phyloP scores from a whole-genome alignment of 2,888 invertebrate species.

The Watsonalla cultraria region DNA sequence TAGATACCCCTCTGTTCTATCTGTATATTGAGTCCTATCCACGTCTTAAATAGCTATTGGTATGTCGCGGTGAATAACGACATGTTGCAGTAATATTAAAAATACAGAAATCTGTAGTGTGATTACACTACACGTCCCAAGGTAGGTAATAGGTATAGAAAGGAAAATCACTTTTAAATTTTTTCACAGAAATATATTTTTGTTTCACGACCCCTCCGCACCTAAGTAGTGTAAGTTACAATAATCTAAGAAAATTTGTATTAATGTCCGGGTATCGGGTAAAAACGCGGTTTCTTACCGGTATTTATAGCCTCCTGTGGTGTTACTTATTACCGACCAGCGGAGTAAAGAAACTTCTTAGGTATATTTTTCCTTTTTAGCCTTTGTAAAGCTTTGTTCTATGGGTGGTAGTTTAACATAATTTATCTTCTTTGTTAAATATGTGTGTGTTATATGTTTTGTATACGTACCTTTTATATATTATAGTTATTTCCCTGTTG shows the following conservation, averaged over 20 bases:
- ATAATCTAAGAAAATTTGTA: slow-evolving; percentile 50
- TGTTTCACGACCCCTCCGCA: slow-evolving; percentile 4
- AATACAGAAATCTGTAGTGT: no score
- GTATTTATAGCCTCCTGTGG: slow-evolving; percentile 45
- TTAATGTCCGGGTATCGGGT: slow-evolving; percentile 47
- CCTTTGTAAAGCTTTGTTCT: slow-evolving; percentile 39
- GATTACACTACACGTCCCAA: no score
- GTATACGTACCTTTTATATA: no score
- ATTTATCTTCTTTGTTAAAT: slow-evolving; percentile 17
- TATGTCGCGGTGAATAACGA: no score
- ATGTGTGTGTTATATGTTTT: slow-evolving; percentile 4
- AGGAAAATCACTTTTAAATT: no score
- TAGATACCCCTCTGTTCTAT: no score
- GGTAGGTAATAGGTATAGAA: no score
- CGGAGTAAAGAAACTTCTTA: slow-evolving; percentile 34
- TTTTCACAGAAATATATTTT: no score
- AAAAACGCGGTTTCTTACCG: slow-evolving; percentile 45
- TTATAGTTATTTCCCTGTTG: no score
- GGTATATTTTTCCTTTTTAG: slow-evolving; percentile 37
- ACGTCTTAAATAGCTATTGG: no score
- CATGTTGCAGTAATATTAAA: no score
- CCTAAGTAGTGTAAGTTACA: slow-evolving; percentile 31
- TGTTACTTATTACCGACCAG: slow-evolving; percentile 46
- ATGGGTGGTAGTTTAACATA: slow-evolving; percentile 25
- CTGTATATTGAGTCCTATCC: no score